Percentiles rank a stretch among this genome's conserved stretches.
Conservation (phyloP, 2,113 vertebrate genomes). For the Illadopsis cleaveri region DNA sequence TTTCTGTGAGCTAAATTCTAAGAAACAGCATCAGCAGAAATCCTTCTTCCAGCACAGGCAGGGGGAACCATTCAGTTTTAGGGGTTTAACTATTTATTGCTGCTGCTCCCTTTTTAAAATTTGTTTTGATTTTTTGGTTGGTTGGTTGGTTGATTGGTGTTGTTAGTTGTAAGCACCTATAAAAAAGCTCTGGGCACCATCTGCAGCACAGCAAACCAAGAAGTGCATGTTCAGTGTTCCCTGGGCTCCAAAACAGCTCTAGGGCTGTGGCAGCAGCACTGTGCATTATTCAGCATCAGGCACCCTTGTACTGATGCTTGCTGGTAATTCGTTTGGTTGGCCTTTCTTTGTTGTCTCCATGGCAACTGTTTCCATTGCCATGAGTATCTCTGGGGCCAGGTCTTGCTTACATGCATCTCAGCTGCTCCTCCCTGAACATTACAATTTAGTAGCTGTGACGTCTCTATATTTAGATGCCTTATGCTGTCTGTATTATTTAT, state of each 20-base stretch:
- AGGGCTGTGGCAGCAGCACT: neutral
- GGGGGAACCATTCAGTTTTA: neutral
- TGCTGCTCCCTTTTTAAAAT: neutral
- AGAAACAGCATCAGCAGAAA: neutral
- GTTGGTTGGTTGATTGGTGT: neutral
- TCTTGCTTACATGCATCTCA: slow-evolving; percentile 73
- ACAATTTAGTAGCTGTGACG: slow-evolving; percentile 51
- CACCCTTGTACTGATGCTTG: slow-evolving; percentile 69
- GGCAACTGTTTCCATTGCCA: slow-evolving; percentile 82
- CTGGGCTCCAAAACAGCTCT: neutral
- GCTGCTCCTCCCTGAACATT: slow-evolving; percentile 61
- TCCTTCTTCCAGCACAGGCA: neutral
- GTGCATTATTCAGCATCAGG: slow-evolving; percentile 72
- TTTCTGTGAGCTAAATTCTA: neutral
- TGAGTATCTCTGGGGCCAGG: slow-evolving; percentile 81
- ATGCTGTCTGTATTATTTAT: neutral
- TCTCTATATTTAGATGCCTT: slow-evolving; percentile 32
- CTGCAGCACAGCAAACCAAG: neutral
- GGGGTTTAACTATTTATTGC: neutral
- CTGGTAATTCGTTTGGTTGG: slow-evolving; percentile 83
- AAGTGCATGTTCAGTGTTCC: neutral
- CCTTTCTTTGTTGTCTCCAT: slow-evolving; percentile 80
- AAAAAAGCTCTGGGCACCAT: neutral
- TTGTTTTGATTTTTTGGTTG: neutral
- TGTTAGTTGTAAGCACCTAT: neutral